Evolutionary conservation across 2,113 vertebrate genomes (phyloP), one percentile per base, ranked within the genome.

Genomic region (Lampris megalopsis): DNA sequence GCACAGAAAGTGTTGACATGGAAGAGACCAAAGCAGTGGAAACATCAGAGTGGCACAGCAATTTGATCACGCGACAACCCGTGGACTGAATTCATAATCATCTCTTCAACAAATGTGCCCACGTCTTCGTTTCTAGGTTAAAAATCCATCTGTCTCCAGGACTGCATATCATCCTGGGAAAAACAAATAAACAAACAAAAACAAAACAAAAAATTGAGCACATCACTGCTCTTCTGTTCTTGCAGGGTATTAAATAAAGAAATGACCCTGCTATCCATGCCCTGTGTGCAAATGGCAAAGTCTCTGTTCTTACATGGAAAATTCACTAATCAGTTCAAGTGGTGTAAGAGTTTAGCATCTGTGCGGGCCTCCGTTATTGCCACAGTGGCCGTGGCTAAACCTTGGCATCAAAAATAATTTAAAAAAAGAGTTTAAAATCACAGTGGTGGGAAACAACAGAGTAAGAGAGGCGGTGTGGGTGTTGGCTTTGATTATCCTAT

Each of bases 11-110:
- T 54, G 79, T 87, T 86, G 82, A 88, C 43, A 56, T 10, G 1
- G 50, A 42, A 63, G 24, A 81, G 81, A 91, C 91, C 88, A 92
- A 87, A 92, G 86, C 83, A 52, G 71, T 35, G 75, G 88, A 88
- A 87, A 87, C 85, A 87, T 90, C 81, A 88, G 58, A 80, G 86
- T 69, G 70, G 50, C 66, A 68, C 66, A 61, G 77, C 4, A 57
- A 84, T 84, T 70, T 84, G 88, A 86, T 90, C 82, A 88, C 36
- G 54, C 13, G 47, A 66, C 70, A 77, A 71, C 73, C 74, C 77
- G 66, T 13, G 6, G 86, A 82, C 73, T 72, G 75, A 86, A 88
- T 83, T 89, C 53, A 81, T 81, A 87, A 89, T 84, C 64, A 77
- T 75, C 77, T 82, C 73, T 84, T 88, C 77, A 88, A 79, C 75